Evolutionary conservation across 2,113 vertebrate genomes (phyloP).

Genomic region (Sinocyclocheilus rhinocerous): DNA sequence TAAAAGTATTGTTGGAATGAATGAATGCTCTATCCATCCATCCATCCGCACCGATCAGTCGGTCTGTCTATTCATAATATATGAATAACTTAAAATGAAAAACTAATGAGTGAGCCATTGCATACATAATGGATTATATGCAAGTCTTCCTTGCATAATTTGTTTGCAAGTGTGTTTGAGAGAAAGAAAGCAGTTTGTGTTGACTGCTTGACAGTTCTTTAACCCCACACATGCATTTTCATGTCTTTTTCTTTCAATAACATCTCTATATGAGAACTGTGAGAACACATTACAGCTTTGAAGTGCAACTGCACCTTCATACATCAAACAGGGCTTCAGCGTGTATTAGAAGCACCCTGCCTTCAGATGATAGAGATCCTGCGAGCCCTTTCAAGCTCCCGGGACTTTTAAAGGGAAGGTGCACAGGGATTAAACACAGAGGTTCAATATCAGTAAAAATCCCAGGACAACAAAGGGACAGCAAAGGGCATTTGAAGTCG

Average conservation of each 20-base stretch:
- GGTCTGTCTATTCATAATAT: background rate
- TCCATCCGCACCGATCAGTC: too few species aligned
- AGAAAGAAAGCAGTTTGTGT: background rate
- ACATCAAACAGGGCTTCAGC: conserved; percentile 36
- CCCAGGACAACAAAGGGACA: background rate
- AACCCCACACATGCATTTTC: conserved; percentile 37
- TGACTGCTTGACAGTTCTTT: conserved; percentile 26
- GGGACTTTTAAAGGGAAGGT: conserved; percentile 39
- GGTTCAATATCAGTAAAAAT: conserved; percentile 41
- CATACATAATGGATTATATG: background rate
- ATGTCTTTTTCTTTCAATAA: conserved; percentile 35
- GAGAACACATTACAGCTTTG: conserved; percentile 29
- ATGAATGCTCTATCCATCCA: background rate
- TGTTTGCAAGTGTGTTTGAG: conserved; percentile 6
- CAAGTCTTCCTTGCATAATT: background rate
- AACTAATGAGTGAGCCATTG: background rate
- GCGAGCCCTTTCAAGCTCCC: conserved; percentile 36
- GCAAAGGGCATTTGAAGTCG: conserved; percentile 36
- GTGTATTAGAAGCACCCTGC: conserved; percentile 21
- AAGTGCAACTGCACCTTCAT: conserved; percentile 42
- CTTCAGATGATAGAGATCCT: conserved; percentile 24
- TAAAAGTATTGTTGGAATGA: conserved; percentile 4
- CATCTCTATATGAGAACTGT: conserved; percentile 15
- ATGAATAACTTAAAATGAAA: background rate
- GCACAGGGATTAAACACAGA: conserved; percentile 35